phyloP scores from a whole-genome alignment of 2,888 invertebrate species.

The Hedychridium roseum region DNA sequence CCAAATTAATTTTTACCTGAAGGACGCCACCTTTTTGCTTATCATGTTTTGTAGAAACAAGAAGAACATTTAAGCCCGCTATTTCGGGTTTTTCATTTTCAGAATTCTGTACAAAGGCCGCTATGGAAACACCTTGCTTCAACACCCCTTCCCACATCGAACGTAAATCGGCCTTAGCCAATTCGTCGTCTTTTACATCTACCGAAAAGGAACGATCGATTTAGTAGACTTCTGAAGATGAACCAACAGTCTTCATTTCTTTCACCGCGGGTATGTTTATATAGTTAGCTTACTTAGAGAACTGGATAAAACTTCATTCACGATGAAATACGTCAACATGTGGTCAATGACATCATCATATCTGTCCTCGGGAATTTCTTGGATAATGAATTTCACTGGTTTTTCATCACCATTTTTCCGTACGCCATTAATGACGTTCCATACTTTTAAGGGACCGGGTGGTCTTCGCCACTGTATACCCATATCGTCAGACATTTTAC shows the following conservation, averaged over 20 bases:
- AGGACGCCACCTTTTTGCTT: conserved; percentile 12
- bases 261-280: neutral
- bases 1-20: conserved; percentile 27
- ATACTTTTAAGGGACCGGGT: conserved; percentile 47
- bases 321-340: conserved; percentile 43
- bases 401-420: conserved; percentile 33
- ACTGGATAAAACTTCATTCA: conserved; percentile 43
- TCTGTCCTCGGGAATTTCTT: conserved; percentile 53
- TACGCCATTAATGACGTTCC: conserved; percentile 40
- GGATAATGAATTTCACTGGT: conserved; percentile 45
- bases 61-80: conserved; percentile 56
- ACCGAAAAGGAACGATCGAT: conserved; percentile 11
- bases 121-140: conserved; percentile 51
- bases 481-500: too few relatives aligned
- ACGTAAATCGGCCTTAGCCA: conserved; percentile 38
- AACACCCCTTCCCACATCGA: conserved; percentile 46
- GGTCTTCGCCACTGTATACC: too few relatives aligned
- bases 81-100: conserved; percentile 50
- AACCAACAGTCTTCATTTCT: too few relatives aligned
- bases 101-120: conserved; percentile 55
- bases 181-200: conserved; percentile 44
- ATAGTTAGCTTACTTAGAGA: conserved; percentile 38
- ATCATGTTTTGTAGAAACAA: conserved; percentile 25
- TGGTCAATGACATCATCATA: conserved; percentile 46
- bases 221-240: too few relatives aligned